Conservation (phyloP, 2,888 invertebrate genomes). For the Mesochorus sp. region DNA sequence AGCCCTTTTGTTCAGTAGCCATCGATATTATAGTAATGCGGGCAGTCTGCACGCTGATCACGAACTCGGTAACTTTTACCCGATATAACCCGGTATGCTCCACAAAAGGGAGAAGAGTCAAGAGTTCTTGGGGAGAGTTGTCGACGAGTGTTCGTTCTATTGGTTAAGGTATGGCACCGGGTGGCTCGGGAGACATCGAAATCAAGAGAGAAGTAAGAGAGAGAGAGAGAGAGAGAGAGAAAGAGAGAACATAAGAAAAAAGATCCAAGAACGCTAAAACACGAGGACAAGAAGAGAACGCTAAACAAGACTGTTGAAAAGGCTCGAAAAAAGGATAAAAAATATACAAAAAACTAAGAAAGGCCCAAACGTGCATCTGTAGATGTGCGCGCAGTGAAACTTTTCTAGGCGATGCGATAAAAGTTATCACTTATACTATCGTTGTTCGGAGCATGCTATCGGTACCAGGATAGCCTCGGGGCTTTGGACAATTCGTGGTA, state of each 20-base stretch:
- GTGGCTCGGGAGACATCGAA: not conserved
- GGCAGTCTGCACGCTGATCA: slow-evolving; percentile 59
- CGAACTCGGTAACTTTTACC: slow-evolving; percentile 60
- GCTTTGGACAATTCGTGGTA: slow-evolving; percentile 52
- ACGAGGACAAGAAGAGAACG: not conserved
- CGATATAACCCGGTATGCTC: slow-evolving; percentile 43
- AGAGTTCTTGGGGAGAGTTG: slow-evolving; percentile 23
- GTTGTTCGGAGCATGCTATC: slow-evolving; percentile 49
- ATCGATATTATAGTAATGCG: slow-evolving; percentile 45
- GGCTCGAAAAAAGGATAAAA: not conserved
- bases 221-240: not conserved
- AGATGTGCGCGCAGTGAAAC: slow-evolving; percentile 9
- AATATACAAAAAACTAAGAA: not conserved
- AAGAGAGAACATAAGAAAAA: not conserved
- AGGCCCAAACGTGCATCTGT: too few relatives aligned
- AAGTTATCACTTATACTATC: slow-evolving; percentile 56
- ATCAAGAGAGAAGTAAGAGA: slow-evolving; percentile 13
- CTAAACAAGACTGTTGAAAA: not conserved
- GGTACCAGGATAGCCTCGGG: slow-evolving; percentile 42
- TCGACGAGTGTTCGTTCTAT: slow-evolving; percentile 20
- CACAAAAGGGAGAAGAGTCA: slow-evolving; percentile 41
- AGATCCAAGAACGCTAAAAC: slow-evolving; percentile 4
- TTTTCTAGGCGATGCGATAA: slow-evolving; percentile 52
- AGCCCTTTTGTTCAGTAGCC: slow-evolving; percentile 1
- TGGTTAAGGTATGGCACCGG: slow-evolving; percentile 44